These are phyloP conservation scores for Saguinus midas DNA, from an alignment of 2,113 vertebrate genomes.

Conservation along the genomic window DNA sequence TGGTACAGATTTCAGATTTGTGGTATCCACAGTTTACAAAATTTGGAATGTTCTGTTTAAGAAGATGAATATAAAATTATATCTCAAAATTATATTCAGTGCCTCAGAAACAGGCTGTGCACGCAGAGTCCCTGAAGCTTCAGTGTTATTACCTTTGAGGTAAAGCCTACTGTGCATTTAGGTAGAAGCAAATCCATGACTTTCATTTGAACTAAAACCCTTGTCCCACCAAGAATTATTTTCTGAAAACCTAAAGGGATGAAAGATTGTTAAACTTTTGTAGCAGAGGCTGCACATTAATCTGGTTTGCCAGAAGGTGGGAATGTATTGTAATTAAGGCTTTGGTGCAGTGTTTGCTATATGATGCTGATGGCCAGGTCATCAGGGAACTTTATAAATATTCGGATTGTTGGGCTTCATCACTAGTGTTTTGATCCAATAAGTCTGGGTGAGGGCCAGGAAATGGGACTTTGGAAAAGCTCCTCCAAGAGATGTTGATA, in stretches of 20 bases:
- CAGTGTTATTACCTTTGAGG: not conserved
- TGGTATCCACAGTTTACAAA: not conserved
- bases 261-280: not conserved
- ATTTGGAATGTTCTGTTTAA: not conserved
- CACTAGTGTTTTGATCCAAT: not conserved
- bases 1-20: not conserved
- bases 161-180: not conserved
- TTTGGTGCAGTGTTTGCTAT: not conserved
- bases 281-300: not conserved
- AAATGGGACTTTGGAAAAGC: not conserved
- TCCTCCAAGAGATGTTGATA: not conserved
- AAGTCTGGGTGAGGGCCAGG: not conserved
- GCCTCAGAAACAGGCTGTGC: not conserved
- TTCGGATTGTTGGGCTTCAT: not conserved
- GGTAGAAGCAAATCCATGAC: not conserved
- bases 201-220: not conserved
- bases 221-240: not conserved
- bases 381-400: not conserved
- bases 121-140: not conserved
- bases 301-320: not conserved
- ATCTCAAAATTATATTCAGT: not conserved
- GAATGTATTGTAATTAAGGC: not conserved
- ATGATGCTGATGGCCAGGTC: not conserved
- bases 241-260: not conserved
- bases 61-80: not conserved